phyloP scores from a whole-genome alignment of 1,140 invertebrate species.

The Drosophila takahashii region DNA sequence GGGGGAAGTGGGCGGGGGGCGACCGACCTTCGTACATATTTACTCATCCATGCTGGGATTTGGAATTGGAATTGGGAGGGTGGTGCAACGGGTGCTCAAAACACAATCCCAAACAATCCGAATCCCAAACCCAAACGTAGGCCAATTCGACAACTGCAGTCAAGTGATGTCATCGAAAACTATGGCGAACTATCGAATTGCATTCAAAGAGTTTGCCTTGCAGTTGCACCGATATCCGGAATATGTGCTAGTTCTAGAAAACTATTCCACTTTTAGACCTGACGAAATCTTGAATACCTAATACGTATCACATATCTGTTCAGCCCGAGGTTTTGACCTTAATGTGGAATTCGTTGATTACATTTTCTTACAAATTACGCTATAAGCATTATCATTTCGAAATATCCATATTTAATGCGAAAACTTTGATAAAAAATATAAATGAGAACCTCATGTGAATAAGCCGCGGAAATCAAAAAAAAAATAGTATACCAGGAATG shows the following conservation, averaged over 20 bases:
- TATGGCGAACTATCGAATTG: constrained; percentile 30
- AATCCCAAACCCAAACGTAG: constrained; percentile 47
- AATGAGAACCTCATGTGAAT: neutral
- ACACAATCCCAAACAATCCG: constrained; percentile 28
- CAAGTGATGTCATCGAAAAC: constrained; percentile 41
- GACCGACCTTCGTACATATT: constrained; percentile 60
- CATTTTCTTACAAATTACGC: too few relatives aligned
- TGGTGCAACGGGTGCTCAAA: constrained; percentile 19
- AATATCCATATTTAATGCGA: too few relatives aligned
- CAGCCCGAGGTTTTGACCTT: neutral
- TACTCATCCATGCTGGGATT: constrained; percentile 66
- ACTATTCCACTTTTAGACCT: neutral
- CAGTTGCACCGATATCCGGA: constrained; percentile 4
- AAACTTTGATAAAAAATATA: neutral
- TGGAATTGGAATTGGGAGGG: constrained; percentile 35
- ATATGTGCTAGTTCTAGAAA: neutral
- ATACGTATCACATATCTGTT: neutral
- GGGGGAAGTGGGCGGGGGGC: constrained; percentile 12
- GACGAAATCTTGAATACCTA: neutral
- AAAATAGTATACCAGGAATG: neutral
- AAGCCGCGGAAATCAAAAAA: neutral
- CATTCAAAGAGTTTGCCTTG: constrained; percentile 16
- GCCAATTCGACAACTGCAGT: constrained; percentile 33
- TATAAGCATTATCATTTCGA: too few relatives aligned
- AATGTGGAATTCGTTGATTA: neutral